These are phyloP conservation scores for Himantopus leucocephalus DNA, from an alignment of 2,113 vertebrate genomes.

Conservation along the genomic window DNA sequence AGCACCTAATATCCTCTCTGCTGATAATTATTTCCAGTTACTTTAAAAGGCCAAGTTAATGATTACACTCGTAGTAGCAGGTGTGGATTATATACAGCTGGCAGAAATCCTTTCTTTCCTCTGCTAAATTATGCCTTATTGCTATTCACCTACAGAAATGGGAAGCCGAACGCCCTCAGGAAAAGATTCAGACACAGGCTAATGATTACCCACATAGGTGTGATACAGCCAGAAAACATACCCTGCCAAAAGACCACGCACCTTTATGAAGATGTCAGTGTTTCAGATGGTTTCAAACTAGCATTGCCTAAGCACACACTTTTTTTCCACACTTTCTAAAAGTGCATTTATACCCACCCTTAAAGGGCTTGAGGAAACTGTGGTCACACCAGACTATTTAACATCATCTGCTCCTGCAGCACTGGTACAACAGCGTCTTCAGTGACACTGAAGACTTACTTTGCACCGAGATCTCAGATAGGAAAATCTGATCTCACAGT, in stretches of 20 bases:
- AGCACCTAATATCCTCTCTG: not conserved
- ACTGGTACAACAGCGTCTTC: rapidly evolving
- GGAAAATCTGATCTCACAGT: not conserved
- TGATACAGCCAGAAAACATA: not conserved
- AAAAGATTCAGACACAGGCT: not conserved
- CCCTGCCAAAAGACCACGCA: not conserved
- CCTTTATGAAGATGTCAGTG: rapidly evolving
- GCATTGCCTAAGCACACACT: rapidly evolving
- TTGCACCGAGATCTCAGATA: not conserved
- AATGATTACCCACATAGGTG: slow-evolving; percentile 17
- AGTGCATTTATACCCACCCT: not conserved
- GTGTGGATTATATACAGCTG: slow-evolving; percentile 6
- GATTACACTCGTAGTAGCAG: slow-evolving; percentile 5
- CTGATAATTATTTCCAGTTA: slow-evolving; percentile 18
- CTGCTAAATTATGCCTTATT: slow-evolving; percentile 28
- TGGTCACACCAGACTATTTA: not conserved
- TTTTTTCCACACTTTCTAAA: not conserved
- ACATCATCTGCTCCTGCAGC: not conserved
- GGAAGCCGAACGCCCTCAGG: not conserved
- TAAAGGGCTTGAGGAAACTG: not conserved
- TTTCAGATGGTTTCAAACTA: not conserved
- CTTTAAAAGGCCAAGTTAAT: slow-evolving; percentile 44
- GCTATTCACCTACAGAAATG: slow-evolving; percentile 31
- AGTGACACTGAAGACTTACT: not conserved
- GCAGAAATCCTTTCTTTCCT: not conserved